Evolutionary conservation across 2,797 vertebrate species (phyloP).

Genomic region (Lutjanus argentimaculatus): DNA sequence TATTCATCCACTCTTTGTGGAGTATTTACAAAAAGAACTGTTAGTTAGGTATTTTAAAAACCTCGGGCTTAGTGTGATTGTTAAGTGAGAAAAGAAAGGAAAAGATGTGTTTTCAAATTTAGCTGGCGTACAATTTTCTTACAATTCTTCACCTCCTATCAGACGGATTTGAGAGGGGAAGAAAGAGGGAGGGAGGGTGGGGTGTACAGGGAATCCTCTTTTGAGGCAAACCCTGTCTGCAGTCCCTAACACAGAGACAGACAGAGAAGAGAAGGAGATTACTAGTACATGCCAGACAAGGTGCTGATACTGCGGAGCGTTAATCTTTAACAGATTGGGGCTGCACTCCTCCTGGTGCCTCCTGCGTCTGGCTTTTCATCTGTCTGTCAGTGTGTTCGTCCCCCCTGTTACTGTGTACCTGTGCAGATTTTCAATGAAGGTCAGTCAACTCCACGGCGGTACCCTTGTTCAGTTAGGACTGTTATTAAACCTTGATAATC

Average conservation of each 20-base stretch:
- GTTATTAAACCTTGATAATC: constrained; percentile 46
- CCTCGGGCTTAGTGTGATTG: not conserved
- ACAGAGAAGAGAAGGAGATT: constrained; percentile 65
- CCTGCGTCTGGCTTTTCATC: constrained; percentile 52
- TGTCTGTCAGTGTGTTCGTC: constrained; percentile 21
- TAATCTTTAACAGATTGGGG: constrained; percentile 77
- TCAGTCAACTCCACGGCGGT: constrained; percentile 21
- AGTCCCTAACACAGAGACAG: constrained; percentile 51
- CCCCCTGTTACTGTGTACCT: not conserved
- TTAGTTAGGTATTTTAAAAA: constrained; percentile 9
- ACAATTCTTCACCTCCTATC: constrained; percentile 39
- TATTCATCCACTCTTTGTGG: not conserved
- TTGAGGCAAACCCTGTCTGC: constrained; percentile 57
- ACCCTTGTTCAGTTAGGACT: constrained; percentile 8
- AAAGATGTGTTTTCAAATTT: constrained; percentile 22
- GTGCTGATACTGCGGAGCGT: constrained; percentile 66
- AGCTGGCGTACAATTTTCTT: constrained; percentile 37
- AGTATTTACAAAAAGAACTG: constrained; percentile 1
- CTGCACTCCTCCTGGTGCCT: constrained; percentile 21
- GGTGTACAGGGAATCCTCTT: constrained; percentile 65
- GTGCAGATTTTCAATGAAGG: constrained; percentile 38
- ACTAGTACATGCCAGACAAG: constrained; percentile 67
- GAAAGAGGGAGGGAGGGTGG: constrained; percentile 15
- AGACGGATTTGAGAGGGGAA: constrained; percentile 53
- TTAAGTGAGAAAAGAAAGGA: constrained; percentile 11